Evolutionary conservation across 2,797 vertebrate species (phyloP).

Genomic region (Eurystomus glaucurus): DNA sequence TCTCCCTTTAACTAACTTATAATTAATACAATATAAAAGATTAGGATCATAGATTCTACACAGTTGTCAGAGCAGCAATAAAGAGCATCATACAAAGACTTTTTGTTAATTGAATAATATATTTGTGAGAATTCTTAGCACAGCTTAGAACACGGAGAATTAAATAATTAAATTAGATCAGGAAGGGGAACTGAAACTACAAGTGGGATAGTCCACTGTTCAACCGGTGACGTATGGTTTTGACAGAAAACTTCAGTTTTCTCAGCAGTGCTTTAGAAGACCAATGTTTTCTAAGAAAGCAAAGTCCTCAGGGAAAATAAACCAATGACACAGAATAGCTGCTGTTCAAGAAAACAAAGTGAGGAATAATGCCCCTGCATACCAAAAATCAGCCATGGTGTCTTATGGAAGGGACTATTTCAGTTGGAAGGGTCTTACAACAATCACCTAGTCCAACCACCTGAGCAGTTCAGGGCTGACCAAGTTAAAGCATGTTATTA

Average conservation of each 20-base stretch:
- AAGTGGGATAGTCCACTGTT: background rate
- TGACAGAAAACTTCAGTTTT: background rate
- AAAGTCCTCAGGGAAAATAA: background rate
- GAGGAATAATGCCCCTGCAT: background rate
- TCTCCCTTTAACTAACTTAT: background rate
- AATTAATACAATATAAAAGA: background rate
- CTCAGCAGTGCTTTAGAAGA: background rate
- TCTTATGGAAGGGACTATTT: background rate
- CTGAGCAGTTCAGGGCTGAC: background rate
- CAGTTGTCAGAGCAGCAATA: background rate
- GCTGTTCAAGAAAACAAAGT: background rate
- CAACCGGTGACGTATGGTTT: background rate
- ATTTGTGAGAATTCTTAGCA: background rate
- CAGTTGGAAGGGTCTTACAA: background rate
- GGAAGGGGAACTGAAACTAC: background rate
- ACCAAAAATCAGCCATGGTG: background rate
- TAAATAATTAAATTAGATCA: background rate
- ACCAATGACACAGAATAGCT: background rate
- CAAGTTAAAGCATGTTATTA: background rate
- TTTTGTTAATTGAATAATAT: background rate
- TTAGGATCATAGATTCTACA: background rate
- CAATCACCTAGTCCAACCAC: background rate
- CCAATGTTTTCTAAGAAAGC: background rate
- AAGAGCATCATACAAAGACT: background rate
- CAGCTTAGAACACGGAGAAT: background rate